phyloP scores from a whole-genome alignment of 2,888 invertebrate genomes.

The Agonum fuliginosum region DNA sequence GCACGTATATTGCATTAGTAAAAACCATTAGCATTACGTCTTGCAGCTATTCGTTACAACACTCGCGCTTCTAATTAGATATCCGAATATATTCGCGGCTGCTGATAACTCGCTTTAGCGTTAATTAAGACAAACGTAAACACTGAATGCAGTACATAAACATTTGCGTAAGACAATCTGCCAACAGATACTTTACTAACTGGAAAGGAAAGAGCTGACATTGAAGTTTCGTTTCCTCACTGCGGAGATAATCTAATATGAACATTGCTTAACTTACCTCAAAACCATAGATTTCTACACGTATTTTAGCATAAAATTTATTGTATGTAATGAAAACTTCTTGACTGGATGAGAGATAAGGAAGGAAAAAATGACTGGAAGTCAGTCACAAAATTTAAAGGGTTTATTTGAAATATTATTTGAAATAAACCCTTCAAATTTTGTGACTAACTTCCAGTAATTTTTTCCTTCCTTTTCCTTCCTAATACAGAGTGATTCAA shows the following conservation, averaged over 20 bases:
- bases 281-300: too few relatives aligned
- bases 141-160: slow-evolving; percentile 52
- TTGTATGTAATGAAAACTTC: too few relatives aligned
- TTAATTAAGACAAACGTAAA: slow-evolving; percentile 59
- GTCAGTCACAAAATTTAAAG: too few relatives aligned
- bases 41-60: slow-evolving; percentile 47
- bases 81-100: slow-evolving; percentile 56
- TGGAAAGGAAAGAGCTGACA: slow-evolving; percentile 9
- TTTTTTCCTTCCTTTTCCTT: too few relatives aligned
- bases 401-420: too few relatives aligned
- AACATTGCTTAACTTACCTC: too few relatives aligned
- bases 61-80: slow-evolving; percentile 54
- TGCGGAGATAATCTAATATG: neutral
- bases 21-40: slow-evolving; percentile 52
- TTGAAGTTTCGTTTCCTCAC: neutral
- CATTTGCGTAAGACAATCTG: slow-evolving; percentile 50
- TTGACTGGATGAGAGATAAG: too few relatives aligned
- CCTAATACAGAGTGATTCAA: too few relatives aligned
- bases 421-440: too few relatives aligned
- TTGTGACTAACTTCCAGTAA: too few relatives aligned
- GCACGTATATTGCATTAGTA: slow-evolving; percentile 51
- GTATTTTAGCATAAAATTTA: too few relatives aligned
- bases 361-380: too few relatives aligned
- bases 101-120: slow-evolving; percentile 54
- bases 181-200: slow-evolving; percentile 25